Percentiles rank a stretch among this genome's conserved stretches.
phyloP scores from a whole-genome alignment of 2,797 vertebrate genomes.

The Anguilla anguilla region DNA sequence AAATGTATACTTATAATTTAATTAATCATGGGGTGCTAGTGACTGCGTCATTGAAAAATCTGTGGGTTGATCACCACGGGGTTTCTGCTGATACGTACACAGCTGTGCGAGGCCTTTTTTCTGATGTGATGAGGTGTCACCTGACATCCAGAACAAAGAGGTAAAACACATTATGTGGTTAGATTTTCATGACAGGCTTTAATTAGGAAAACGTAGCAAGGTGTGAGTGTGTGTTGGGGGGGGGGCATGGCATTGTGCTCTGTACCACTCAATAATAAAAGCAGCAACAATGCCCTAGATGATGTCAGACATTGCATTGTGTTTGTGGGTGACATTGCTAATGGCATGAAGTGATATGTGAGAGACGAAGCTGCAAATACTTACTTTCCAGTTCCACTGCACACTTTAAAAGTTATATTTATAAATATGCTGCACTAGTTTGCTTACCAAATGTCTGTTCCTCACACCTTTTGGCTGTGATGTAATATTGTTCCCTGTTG shows the following conservation, averaged over 20 bases:
- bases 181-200: conserved; percentile 23
- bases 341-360: neutral
- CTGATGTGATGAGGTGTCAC: conserved; percentile 18
- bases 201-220: neutral
- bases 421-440: neutral
- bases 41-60: conserved; percentile 14
- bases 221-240: neutral
- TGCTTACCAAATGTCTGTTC: neutral
- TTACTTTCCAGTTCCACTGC: neutral
- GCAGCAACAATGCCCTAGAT: neutral
- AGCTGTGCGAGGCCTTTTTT: conserved; percentile 8
- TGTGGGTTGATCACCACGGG: neutral
- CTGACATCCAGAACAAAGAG: neutral
- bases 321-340: neutral
- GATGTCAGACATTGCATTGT: neutral
- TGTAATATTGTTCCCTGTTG: neutral
- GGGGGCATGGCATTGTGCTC: neutral
- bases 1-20: no score
- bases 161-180: conserved; percentile 8
- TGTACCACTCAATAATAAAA: conserved; percentile 14
- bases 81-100: neutral
- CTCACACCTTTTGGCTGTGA: neutral
- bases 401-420: neutral
- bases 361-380: neutral
- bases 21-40: no score